Evolutionary conservation across 1,140 invertebrate genomes (phyloP).

Genomic region (Pollicipes pollicipes): DNA sequence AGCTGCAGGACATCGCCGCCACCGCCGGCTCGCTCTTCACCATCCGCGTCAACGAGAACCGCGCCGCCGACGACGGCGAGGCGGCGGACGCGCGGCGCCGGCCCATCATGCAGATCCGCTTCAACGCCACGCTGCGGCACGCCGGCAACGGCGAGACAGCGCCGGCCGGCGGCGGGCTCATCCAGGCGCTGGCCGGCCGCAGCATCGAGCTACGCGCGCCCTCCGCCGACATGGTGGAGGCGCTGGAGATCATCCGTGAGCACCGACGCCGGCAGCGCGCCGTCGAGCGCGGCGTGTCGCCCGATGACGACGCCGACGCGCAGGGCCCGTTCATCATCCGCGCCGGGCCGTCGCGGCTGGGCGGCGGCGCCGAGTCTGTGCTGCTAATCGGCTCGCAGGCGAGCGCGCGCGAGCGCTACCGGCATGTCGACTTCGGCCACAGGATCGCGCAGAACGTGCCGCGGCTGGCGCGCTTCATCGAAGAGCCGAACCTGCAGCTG

Average conservation of each 20-base stretch:
- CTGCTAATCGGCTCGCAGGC: constrained; percentile 10
- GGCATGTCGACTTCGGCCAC: constrained; percentile 6
- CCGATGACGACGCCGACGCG: neutral
- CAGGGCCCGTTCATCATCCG: neutral
- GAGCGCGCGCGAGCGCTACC: constrained; percentile 7
- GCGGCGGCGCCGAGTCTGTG: neutral
- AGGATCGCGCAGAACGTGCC: constrained; percentile 49
- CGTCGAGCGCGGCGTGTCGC: neutral
- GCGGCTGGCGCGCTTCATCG: constrained; percentile 60
- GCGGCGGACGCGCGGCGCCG: constrained; percentile 1
- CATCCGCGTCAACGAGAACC: neutral
- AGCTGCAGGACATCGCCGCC: neutral
- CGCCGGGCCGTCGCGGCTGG: neutral
- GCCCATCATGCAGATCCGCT: constrained; percentile 12
- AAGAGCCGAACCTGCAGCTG: constrained; percentile 50
- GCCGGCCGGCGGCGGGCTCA: neutral
- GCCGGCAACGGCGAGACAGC: too few relatives aligned
- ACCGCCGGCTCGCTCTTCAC: neutral
- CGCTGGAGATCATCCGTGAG: constrained; percentile 41
- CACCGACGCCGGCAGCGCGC: constrained; percentile 25
- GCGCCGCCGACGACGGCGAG: neutral
- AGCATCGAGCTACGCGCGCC: constrained; percentile 25
- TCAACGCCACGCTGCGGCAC: constrained; percentile 6
- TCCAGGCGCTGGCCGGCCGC: neutral
- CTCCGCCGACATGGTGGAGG: constrained; percentile 44